Base-by-base conservation (phyloP, 2,113 vertebrate species). In the Bubo bubo region DNA sequence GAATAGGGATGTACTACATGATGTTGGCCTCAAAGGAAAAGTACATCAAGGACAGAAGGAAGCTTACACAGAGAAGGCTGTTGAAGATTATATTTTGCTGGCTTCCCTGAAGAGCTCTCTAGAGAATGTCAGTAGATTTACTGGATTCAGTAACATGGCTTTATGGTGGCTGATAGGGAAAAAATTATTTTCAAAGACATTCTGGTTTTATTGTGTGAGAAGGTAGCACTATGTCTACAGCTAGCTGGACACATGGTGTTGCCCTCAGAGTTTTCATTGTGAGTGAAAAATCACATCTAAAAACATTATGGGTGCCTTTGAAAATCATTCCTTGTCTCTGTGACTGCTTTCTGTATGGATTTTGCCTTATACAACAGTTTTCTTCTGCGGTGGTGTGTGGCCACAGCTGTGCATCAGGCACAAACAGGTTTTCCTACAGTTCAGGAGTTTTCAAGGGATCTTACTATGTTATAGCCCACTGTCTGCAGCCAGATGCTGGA, bases 51-150 rank as follows among this genome's bases (percentile, higher is more conserved):
- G 32, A 59, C 9, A 43, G 53, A 63, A 68, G 74, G 34, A 91
- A 84, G 9, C 35, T 88, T 80, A 81, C 85, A 85, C 23, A 81
- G 49, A 79, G 77, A 67, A 79, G 20, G 11, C 18, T 87, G 47
- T 88, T 79, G 73, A 94, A 93, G 71, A 67, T 79, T 90, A 23
- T 70, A 43, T 93, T 95, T 87, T 91, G 27, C 49, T 86, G 58
- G 37, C 37, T 91, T 93, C 50, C 55, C 58, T 76, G 58, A 96
- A 96, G 23, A 94, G 56, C 15, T 75, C 66, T 85, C 76, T 55
- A 41, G 80, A 91, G 64, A 91, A 68, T 67, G 30, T 70, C 73
- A 67, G 83, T 66, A 92, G 85, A 96, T 91, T 90, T 98, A 88
- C 49, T 85, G 50, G 56, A 58, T 86, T 95, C 75, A 47, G 56